Base-by-base conservation (phyloP, 2,797 vertebrate genomes). In the Poecilia gillii region DNA sequence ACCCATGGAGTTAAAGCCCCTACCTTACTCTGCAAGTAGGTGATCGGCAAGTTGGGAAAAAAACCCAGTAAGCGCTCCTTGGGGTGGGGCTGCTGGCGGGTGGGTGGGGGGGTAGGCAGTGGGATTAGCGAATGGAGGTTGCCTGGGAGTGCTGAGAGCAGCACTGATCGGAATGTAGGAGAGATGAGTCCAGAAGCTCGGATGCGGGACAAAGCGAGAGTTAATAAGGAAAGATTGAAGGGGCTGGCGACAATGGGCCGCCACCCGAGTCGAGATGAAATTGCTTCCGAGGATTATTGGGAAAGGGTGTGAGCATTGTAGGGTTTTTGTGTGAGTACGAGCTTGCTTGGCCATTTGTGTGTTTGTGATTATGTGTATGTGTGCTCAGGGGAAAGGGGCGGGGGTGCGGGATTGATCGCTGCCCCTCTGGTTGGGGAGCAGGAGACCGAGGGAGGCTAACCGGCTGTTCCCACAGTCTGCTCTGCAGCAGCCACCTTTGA, bases 221-320 rank as follows among this genome's bases (percentile, higher is more conserved):
- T 97, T 98, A 97, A 97, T 97, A 97, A 97, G 97, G 97, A 97
- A 96, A 96, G 93, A 96, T 96, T 97, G 95, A 94, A 95, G 95
- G 96, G 96, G 96, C 92, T 91, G 94, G 96, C 94, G 95, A 96
- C 96, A 97, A 97, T 97, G 95, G 95, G 96, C 95, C 93, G 96
- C 96, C 94, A 96, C 96, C 96, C 95, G 94, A 95, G 95, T 93
- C 92, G 93, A 91, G 91, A 96, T 95, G 94, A 96, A 96, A 97
- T 97, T 96, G 97, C 97, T 98, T 98, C 97, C 97, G 97, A 96
- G 97, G 97, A 97, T 98, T 97, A 98, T 96, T 97, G 95, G 94
- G 94, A 95, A 94, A 93, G 92, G 95, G 94, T 94, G 95, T 95
- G 94, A 94, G 94, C 92, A 85, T 93, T 94, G 93, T 92, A 84